Evolutionary conservation across 2,797 vertebrate genomes (phyloP), one percentile per base, ranked within the genome.

Genomic region (Amblyopsis hoosieri): DNA sequence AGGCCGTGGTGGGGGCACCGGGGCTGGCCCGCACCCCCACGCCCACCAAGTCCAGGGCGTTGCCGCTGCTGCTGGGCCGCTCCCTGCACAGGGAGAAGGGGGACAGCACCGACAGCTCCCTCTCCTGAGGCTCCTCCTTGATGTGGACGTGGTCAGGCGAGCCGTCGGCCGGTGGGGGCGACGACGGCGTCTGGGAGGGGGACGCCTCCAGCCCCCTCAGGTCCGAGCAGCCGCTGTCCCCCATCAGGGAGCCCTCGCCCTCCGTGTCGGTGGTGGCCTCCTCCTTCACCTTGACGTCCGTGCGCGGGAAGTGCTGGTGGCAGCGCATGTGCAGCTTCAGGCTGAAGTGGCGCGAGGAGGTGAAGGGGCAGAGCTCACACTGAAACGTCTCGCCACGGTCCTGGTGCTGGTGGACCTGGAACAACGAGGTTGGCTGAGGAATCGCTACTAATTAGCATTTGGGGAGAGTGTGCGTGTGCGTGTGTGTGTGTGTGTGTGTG

Each of bases 251-350:
- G 61, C 92, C 94, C 87, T 97, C 97, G 72, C 93, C 93, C 76
- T 94, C 98, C 15, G 93, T 94, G 92, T 99, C 97, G 48, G 94
- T 94, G 87, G 93, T 93, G 84, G 93, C 92, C 89, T 99, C 97
- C 89, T 99, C 97, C 90, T 99, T 99, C 90, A 99, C 96, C 92
- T 96, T 96, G 90, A 96, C 91, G 89, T 98, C 98, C 72, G 94
- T 92, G 90, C 95, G 94, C 69, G 98, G 95, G 91, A 99, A 99
- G 93, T 99, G 98, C 88, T 99, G 98, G 89, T 99, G 98, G 90
- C 98, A 99, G 83, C 98, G 96, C 98, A 99, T 99, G 90, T 99
- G 98, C 79, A 99, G 96, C 88, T 99, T 99, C 87, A 99, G 93
- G 94, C 98, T 99, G 94, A 99, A 99, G 93, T 99, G 98, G 85